phyloP scores from a whole-genome alignment of 2,888 invertebrate genomes.

The Coelogynopora nodosa region DNA sequence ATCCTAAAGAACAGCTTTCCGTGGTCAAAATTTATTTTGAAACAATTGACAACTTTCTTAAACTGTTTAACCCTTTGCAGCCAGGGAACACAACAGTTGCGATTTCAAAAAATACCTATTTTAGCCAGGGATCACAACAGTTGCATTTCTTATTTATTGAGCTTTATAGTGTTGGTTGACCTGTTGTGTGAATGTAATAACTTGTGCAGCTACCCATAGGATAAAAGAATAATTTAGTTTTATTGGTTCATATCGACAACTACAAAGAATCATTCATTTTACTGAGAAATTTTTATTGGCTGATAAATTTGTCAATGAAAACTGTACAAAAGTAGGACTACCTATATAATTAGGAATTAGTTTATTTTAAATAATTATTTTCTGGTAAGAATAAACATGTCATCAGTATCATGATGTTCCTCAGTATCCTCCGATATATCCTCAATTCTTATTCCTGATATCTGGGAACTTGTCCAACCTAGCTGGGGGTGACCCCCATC shows the following conservation, averaged over 20 bases:
- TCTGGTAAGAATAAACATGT: too few relatives aligned
- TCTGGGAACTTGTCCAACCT: not conserved
- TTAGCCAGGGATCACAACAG: not conserved
- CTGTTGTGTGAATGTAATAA: not conserved
- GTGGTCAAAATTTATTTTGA: too few relatives aligned
- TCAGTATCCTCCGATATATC: not conserved
- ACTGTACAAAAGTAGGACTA: not conserved
- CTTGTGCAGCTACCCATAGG: not conserved
- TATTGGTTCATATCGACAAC: not conserved
- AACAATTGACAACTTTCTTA: too few relatives aligned
- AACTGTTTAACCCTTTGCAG: not conserved
- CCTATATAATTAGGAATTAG: too few relatives aligned
- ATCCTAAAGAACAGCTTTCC: too few relatives aligned
- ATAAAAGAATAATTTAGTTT: not conserved
- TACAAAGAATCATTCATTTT: not conserved
- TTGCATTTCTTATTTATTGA: not conserved
- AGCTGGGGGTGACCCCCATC: not conserved
- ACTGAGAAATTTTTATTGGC: not conserved
- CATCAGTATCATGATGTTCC: not conserved
- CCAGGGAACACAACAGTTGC: too few relatives aligned
- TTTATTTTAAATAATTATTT: too few relatives aligned
- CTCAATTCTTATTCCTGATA: not conserved
- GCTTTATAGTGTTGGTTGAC: not conserved
- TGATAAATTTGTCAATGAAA: not conserved
- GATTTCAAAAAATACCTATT: too few relatives aligned